phyloP scores from a whole-genome alignment of 2,113 vertebrate genomes.

The Hippocampus comes region DNA sequence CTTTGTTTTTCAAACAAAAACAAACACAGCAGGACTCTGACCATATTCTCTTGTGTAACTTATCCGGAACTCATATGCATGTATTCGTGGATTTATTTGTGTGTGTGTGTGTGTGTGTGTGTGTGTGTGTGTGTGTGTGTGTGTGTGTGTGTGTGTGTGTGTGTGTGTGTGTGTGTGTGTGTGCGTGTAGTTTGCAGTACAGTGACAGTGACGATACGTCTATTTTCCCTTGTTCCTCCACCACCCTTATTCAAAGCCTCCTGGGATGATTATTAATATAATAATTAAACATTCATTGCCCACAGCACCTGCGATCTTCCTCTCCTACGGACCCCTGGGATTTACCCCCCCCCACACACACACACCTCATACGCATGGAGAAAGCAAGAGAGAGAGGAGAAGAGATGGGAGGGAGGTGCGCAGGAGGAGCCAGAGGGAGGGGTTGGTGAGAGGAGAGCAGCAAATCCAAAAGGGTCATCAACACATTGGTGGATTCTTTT shows the following conservation, averaged over 20 bases:
- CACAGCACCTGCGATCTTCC: slow-evolving; percentile 82
- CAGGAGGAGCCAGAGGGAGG: slow-evolving; percentile 66
- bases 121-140: not conserved
- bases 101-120: too few species aligned
- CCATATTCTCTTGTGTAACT: slow-evolving; percentile 33
- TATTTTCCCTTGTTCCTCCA: slow-evolving; percentile 37
- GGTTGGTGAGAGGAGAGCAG: slow-evolving; percentile 67
- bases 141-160: too few species aligned
- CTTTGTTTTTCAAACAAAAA: not conserved
- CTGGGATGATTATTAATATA: slow-evolving; percentile 84
- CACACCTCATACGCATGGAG: slow-evolving; percentile 38
- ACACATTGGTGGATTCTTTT: slow-evolving; percentile 77
- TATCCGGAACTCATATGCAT: slow-evolving; percentile 10
- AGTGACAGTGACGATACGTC: slow-evolving; percentile 57
- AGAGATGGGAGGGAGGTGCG: slow-evolving; percentile 50
- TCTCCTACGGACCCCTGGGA: slow-evolving; percentile 46
- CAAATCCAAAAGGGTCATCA: slow-evolving; percentile 71
- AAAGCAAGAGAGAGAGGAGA: slow-evolving; percentile 22
- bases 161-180: not conserved
- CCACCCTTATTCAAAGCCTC: slow-evolving; percentile 49
- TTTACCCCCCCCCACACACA: not conserved
- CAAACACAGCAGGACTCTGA: slow-evolving; percentile 16
- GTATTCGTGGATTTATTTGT: slow-evolving; percentile 16
- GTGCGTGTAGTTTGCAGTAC: slow-evolving; percentile 7
- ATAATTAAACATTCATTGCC: slow-evolving; percentile 89